These are phyloP conservation scores for Leptinotarsa defecta DNA, from an alignment of 1,140 invertebrate species.

Conservation along the genomic window DNA sequence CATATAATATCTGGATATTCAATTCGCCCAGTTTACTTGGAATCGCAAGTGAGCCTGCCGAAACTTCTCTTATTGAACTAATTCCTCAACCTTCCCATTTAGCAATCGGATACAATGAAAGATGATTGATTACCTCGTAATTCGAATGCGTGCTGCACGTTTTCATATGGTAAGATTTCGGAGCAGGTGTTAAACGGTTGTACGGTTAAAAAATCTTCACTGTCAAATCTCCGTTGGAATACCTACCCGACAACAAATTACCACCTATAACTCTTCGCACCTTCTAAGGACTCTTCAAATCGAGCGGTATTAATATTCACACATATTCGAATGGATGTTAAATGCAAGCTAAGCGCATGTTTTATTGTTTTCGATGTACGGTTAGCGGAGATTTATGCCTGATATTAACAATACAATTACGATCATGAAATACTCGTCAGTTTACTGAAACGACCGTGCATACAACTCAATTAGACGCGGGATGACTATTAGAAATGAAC, in stretches of 20 bases:
- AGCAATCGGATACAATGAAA: not conserved
- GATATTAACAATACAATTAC: not conserved
- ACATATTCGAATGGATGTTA: not conserved
- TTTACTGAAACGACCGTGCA: not conserved
- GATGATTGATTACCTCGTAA: not conserved
- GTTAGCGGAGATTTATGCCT: not conserved
- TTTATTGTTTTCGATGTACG: conserved; percentile 2
- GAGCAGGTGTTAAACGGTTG: not conserved
- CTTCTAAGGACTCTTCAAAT: not conserved
- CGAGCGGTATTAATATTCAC: not conserved
- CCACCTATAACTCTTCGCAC: not conserved
- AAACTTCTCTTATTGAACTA: too few relatives aligned
- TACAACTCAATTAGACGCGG: too few relatives aligned
- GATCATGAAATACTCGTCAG: conserved; percentile 2
- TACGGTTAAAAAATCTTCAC: not conserved
- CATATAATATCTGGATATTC: too few relatives aligned
- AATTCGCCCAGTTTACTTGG: too few relatives aligned
- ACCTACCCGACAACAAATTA: not conserved
- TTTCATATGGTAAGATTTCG: not conserved
- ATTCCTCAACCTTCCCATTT: too few relatives aligned
- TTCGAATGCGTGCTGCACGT: not conserved
- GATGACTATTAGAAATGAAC: too few relatives aligned
- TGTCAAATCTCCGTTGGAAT: conserved; percentile 1
- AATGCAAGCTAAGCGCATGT: not conserved
- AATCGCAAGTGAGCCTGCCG: too few relatives aligned